Conservation (phyloP, 2,888 invertebrate genomes). For the Euphydryas editha region DNA sequence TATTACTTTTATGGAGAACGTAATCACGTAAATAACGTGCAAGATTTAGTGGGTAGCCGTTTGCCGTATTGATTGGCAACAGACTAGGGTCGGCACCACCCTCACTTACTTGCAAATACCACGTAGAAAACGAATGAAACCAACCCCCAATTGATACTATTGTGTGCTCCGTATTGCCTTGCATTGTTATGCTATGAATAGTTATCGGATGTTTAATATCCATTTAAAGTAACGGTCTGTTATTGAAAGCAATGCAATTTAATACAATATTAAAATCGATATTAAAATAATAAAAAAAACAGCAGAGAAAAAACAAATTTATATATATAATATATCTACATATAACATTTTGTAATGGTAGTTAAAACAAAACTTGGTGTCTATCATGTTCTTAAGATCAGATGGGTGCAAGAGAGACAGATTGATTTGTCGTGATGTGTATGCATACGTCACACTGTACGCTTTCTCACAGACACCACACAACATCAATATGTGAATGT, state of each 20-base stretch:
- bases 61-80: conserved; percentile 67
- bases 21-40: conserved; percentile 37
- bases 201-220: not conserved
- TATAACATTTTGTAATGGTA: no score
- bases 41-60: conserved; percentile 48
- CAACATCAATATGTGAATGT: no score
- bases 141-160: conserved; percentile 30
- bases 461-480: no score
- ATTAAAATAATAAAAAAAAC: not conserved
- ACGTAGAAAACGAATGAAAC: conserved; percentile 58
- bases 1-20: conserved; percentile 17
- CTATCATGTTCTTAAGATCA: no score
- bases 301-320: no score
- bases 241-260: not conserved
- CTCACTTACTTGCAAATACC: conserved; percentile 59
- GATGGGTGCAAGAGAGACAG: no score
- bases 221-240: not conserved
- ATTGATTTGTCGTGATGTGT: no score
- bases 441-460: no score
- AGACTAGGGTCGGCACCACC: conserved; percentile 52
- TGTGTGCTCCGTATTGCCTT: conserved; percentile 28
- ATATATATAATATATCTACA: no score
- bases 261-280: not conserved
- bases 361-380: no score
- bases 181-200: conserved; percentile 22